Base-by-base conservation (phyloP, 2,888 invertebrate genomes). In the Lithophane ornitopus region DNA sequence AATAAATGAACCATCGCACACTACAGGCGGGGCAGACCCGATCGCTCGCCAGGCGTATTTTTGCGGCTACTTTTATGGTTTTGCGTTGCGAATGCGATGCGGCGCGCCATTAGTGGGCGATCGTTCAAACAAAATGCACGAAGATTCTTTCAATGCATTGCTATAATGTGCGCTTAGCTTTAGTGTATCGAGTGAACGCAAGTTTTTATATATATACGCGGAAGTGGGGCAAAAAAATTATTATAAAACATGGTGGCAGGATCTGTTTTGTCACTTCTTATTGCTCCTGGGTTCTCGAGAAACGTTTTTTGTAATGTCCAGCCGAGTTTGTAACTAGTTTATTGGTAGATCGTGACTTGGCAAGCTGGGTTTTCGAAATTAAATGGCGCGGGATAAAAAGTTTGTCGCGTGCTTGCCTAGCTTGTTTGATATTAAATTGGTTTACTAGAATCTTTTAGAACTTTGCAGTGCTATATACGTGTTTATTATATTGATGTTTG, bases 181-280 rank as follows among this genome's bases (percentile, higher is more conserved):
- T 71, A 16, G 41, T 52, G 28, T 46, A 74, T 34, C 6, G 34
- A 34, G 34, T 34, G 34, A 34, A 34, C 78, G 72, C 81, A 81
- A 61, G 34, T 88, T 87, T 87, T 87, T 88, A 74, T 67, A 39
- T 67, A 39, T 6, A 2, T 22, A 87, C 78, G 46, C 88, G 87
- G 87, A 86, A 87, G 68, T 70, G 0, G 0, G 3, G 12, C 3
- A 81, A 74, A 80, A 67, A 74, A 54, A 26, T 41, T 3, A 28
- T 73, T 14, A 22, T 39, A 59, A 79, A 68, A 63, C 54, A 61
- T 49, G 46, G 22, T 39, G 39, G 12, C n/a, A 63, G 49, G 65
- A 80, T 67, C 65, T 70, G 61, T 59, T 74, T 54, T 74, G 70
- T 82, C 75, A 74, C 49, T 78, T 76, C 56, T 80, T 74, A 61